Conservation (phyloP, 1,140 invertebrate species). For the Bicyclus anynana region DNA sequence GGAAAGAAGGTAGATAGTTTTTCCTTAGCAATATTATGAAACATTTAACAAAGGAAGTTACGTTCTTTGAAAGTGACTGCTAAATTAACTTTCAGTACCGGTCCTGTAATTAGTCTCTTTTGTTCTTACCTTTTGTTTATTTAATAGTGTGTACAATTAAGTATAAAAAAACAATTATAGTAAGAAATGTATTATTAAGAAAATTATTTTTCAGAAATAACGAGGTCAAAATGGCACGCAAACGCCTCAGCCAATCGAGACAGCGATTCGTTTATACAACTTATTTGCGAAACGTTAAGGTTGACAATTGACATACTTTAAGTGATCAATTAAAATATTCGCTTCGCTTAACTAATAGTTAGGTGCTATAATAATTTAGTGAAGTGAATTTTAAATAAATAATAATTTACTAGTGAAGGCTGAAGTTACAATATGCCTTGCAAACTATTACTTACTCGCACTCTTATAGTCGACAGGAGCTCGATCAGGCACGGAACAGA, state of each 20-base stretch:
- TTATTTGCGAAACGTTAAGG: too few relatives aligned
- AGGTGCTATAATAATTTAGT: too few relatives aligned
- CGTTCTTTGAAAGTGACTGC: not conserved
- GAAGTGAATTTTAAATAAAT: too few relatives aligned
- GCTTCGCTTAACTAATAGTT: too few relatives aligned
- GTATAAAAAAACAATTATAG: not conserved
- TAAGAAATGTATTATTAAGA: not conserved
- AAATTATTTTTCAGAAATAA: not conserved
- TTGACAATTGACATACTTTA: too few relatives aligned
- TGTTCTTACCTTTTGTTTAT: not conserved
- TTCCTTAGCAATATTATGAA: not conserved
- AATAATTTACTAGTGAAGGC: too few relatives aligned
- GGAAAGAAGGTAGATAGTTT: too few relatives aligned
- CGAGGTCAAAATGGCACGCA: not conserved
- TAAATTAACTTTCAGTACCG: not conserved
- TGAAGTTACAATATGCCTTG: too few relatives aligned
- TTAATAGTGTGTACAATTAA: not conserved
- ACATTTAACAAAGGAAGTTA: constrained; percentile 1
- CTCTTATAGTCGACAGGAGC: too few relatives aligned
- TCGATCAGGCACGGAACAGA: too few relatives aligned
- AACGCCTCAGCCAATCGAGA: not conserved
- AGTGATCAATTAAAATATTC: too few relatives aligned
- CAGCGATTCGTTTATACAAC: not conserved
- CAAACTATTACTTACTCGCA: too few relatives aligned
- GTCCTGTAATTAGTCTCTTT: not conserved